These are phyloP conservation scores for Euproctis similis DNA, from an alignment of 2,888 invertebrate species.

Conservation along the genomic window DNA sequence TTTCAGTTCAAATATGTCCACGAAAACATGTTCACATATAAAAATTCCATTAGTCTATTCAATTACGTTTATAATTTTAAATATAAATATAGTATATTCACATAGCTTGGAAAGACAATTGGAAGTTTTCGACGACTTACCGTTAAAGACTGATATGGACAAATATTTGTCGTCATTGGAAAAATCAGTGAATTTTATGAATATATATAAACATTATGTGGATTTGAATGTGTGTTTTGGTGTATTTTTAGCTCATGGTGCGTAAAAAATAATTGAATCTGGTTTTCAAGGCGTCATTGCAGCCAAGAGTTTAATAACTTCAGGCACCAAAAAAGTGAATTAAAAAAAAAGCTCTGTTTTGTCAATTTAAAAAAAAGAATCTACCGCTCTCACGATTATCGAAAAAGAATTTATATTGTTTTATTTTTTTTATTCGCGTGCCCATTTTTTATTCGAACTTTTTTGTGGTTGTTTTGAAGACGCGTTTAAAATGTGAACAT, in stretches of 20 bases:
- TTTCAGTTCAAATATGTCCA: no score
- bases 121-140: slow-evolving; percentile 5
- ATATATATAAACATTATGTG: slow-evolving; percentile 24
- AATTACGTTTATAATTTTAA: slow-evolving; percentile 1
- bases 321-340: no score
- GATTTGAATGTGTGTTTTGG: slow-evolving; percentile 43
- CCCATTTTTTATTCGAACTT: no score
- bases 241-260: slow-evolving; percentile 46
- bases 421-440: no score
- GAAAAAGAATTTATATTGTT: no score
- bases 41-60: neutral
- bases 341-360: no score
- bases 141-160: slow-evolving; percentile 24
- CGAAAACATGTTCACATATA: neutral
- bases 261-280: neutral
- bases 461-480: no score
- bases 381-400: no score
- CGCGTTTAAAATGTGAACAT: no score
- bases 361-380: no score
- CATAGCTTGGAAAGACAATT: slow-evolving; percentile 2
- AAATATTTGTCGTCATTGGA: slow-evolving; percentile 31
- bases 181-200: slow-evolving; percentile 28
- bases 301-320: no score
- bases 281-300: no score
- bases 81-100: neutral